Evolutionary conservation across 2,797 vertebrate species (phyloP).

Genomic region (Phalloptychus januarius): DNA sequence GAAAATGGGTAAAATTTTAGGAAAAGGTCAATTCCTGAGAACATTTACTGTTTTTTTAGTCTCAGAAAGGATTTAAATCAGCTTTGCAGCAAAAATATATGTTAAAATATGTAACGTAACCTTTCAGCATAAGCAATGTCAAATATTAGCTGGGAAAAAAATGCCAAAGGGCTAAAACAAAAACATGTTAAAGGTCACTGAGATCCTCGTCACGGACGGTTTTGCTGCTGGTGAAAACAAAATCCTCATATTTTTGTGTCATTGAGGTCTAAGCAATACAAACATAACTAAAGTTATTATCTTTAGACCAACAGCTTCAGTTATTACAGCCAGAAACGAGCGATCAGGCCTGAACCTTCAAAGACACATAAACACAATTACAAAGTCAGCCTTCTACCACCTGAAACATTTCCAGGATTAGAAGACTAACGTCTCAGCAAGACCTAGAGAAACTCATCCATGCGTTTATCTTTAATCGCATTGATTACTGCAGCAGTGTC

Average conservation of each 20-base stretch:
- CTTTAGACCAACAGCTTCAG: no score
- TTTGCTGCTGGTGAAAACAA: constrained; percentile 26
- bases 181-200: constrained; percentile 57
- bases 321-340: no score
- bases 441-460: no score
- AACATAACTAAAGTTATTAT: no score
- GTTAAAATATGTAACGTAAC: constrained; percentile 67
- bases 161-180: constrained; percentile 44
- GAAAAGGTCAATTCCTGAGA: constrained; percentile 37
- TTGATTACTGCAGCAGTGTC: no score
- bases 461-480: no score
- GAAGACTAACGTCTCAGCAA: no score
- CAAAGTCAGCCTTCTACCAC: no score
- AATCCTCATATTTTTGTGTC: not conserved
- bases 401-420: no score
- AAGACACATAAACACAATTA: no score
- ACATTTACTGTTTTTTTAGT: constrained; percentile 5
- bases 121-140: constrained; percentile 68
- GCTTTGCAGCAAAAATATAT: constrained; percentile 38
- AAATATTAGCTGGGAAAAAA: constrained; percentile 65
- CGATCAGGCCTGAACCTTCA: no score
- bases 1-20: not conserved
- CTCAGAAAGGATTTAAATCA: constrained; percentile 38
- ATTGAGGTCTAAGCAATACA: not conserved
- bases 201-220: constrained; percentile 28